Base-by-base conservation (phyloP, 2,888 invertebrate genomes). In the Branchipolynoe longqiensis region DNA sequence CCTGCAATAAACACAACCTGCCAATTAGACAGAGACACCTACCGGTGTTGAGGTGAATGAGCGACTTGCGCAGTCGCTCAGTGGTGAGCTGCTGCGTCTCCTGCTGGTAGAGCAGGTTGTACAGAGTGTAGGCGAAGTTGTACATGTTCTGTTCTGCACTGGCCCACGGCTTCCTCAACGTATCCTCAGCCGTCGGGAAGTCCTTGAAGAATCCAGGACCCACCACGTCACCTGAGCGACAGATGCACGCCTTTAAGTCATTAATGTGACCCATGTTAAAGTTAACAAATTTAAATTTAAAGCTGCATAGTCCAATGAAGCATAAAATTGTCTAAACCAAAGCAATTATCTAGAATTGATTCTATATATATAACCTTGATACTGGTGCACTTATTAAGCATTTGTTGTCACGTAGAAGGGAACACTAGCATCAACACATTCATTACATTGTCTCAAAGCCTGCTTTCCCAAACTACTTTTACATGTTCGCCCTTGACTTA, bases 101-200 rank as follows among this genome's bases (percentile, higher is more conserved):
- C 84, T 92, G 92, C 97, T 98, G 97, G 94, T 98, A 98, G 91
- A 97, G 95, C 0, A 97, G 96, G 0, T 97, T 97, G 94, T 97
- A 97, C 94, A 98, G 96, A 94, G 98, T 98, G 25, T 97, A 97
- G 0, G 98, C 98, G 94, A 99, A 98, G 89, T 98, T 98, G 94
- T 98, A 99, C 95, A 98, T 97, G 92, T 97, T 98, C 93, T 98
- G 98, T 93, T 99, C 99, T 0, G 97, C 98, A 1, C 94, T 94
- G 85, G 95, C 94, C 38, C 94, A 94, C 0, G 94, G 94, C 87
- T 94, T 92, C 36, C 93, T 92, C 86, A 95, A 90, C 38, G 93
- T 90, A 84, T 91, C 92, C 81, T 92, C 93, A 12, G 94, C 92
- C 84, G 93, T 83, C 92, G 86, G 94, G 89, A 82, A 93, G 92